A percentile compares a stretch with the other conserved stretches of the same genome.
Conservation (phyloP, 2,113 vertebrate species). For the Paraplagusia blochii region DNA sequence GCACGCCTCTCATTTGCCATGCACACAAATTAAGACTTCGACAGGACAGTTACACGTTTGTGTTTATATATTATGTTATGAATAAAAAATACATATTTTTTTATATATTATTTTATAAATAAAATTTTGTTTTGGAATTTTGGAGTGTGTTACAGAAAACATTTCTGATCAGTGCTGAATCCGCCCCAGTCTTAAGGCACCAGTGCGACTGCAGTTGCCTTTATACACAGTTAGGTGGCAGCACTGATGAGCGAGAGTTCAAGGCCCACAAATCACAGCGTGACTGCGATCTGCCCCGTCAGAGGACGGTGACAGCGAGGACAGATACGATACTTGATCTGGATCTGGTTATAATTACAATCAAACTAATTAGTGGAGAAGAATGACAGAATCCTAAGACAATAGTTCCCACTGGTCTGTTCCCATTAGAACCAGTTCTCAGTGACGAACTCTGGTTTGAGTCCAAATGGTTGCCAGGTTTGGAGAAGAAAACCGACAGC, state of each 20-base stretch:
- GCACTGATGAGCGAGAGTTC: constrained; percentile 42
- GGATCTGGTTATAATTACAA: constrained; percentile 60
- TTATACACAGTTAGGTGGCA: constrained; percentile 32
- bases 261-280: constrained; percentile 47
- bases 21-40: no score
- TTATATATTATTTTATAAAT: no score
- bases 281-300: constrained; percentile 34
- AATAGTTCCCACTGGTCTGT: constrained; percentile 51
- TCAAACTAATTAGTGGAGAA: constrained; percentile 64
- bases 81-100: no score
- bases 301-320: constrained; percentile 41
- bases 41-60: no score
- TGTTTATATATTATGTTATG: no score
- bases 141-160: neutral
- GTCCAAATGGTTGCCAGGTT: constrained; percentile 50
- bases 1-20: no score
- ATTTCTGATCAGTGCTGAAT: constrained; percentile 7
- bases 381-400: constrained; percentile 54
- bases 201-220: neutral
- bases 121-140: no score
- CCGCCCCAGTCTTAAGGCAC: constrained; percentile 18
- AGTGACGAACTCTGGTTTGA: constrained; percentile 67
- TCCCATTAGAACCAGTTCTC: constrained; percentile 52
- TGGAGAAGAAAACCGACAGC: constrained; percentile 46
- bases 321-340: constrained; percentile 50